These are phyloP conservation scores for Aphelocoma coerulescens DNA, from an alignment of 2,113 vertebrate genomes.

Conservation along the genomic window DNA sequence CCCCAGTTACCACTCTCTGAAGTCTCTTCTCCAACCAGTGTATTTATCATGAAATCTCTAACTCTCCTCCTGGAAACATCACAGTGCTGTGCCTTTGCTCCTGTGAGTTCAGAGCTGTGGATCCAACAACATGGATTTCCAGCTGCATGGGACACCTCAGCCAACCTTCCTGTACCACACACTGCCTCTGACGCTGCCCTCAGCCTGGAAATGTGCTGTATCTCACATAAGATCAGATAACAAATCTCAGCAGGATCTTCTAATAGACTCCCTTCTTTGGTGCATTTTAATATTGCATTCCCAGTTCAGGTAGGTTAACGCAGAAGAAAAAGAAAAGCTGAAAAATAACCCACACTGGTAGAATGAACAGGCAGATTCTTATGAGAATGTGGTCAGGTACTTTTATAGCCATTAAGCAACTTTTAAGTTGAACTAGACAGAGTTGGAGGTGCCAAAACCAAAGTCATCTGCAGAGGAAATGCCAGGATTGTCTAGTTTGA, in stretches of 20 bases:
- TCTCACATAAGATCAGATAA: not conserved
- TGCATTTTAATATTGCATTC: not conserved
- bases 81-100: not conserved
- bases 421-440: slow-evolving; percentile 13
- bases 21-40: not conserved
- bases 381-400: slow-evolving; percentile 14
- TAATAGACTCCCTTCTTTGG: not conserved
- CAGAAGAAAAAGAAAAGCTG: not conserved
- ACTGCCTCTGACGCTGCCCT: not conserved
- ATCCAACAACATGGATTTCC: not conserved
- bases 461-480: slow-evolving; percentile 23
- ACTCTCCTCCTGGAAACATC: not conserved
- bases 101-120: not conserved
- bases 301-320: not conserved
- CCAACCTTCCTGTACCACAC: not conserved
- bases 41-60: not conserved
- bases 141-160: not conserved
- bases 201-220: not conserved
- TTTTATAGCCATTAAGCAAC: slow-evolving; percentile 33
- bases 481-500: not conserved
- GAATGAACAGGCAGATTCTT: not conserved
- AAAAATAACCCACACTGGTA: not conserved
- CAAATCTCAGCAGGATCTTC: not conserved
- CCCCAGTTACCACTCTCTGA: not conserved
- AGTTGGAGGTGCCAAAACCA: slow-evolving; percentile 7